These are phyloP conservation scores for Chiridota heheva DNA, from an alignment of 35 echinoderm and acorn worm species.

Conservation along the genomic window DNA sequence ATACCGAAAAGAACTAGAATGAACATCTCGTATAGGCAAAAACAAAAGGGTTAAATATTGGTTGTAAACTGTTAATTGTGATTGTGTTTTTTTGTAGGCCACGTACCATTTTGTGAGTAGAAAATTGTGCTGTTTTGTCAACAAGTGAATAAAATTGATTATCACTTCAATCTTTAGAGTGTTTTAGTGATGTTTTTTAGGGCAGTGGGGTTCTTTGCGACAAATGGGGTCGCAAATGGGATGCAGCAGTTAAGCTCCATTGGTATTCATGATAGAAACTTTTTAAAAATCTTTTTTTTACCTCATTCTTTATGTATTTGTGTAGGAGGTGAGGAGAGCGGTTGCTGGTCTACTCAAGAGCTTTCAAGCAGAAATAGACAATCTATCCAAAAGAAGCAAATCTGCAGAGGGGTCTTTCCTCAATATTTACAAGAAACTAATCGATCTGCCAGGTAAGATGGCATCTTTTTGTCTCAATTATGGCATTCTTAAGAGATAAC, in stretches of 20 bases:
- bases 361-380: constrained; percentile 91
- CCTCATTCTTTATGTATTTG: background rate
- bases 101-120: no score
- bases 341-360: constrained; percentile 85
- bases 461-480: background rate
- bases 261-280: background rate
- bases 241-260: no score
- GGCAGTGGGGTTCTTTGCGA: background rate
- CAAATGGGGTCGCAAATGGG: no score
- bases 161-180: background rate
- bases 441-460: constrained; percentile 92
- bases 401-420: constrained; percentile 89
- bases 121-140: no score
- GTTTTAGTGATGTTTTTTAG: background rate
- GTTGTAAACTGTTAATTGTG: no score
- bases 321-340: constrained; percentile 80
- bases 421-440: constrained; percentile 96
- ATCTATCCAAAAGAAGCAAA: constrained; percentile 93
- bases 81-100: no score
- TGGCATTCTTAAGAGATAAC: no score
- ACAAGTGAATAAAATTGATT: no score
- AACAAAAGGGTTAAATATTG: no score
- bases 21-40: no score
- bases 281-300: background rate
- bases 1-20: no score